Conservation (phyloP, 1,140 invertebrate species). For the Solenopsis invicta region DNA sequence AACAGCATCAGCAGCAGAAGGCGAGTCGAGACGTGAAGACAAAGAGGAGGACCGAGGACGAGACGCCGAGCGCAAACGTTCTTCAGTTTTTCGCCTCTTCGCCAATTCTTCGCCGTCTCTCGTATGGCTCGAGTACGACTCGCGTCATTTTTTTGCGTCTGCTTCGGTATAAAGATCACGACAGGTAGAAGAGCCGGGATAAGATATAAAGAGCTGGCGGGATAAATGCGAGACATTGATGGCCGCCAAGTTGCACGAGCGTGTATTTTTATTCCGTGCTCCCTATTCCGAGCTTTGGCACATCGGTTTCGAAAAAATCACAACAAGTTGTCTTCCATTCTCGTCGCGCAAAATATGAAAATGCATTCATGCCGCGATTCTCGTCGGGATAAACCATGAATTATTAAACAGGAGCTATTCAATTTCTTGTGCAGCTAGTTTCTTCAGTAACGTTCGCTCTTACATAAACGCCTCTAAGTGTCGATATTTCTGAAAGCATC, state of each 20-base stretch:
- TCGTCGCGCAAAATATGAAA: slow-evolving; percentile 38
- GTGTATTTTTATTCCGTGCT: slow-evolving; percentile 1
- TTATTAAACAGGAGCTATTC: slow-evolving; percentile 45
- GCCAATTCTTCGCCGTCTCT: slow-evolving; percentile 16
- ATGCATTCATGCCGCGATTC: slow-evolving; percentile 47
- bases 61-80: slow-evolving; percentile 41
- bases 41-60: slow-evolving; percentile 15
- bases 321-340: slow-evolving; percentile 21
- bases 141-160: slow-evolving; percentile 43
- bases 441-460: slow-evolving; percentile 23
- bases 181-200: slow-evolving; percentile 9
- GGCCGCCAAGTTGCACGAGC: background rate
- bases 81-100: slow-evolving; percentile 40
- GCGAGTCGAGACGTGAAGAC: slow-evolving; percentile 28
- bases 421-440: slow-evolving; percentile 8
- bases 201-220: background rate
- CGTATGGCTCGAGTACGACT: slow-evolving; percentile 26
- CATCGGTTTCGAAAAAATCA: background rate
- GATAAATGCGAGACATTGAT: slow-evolving; percentile 31
- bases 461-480: slow-evolving; percentile 12
- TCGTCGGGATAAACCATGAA: slow-evolving; percentile 39
- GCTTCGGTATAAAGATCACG: slow-evolving; percentile 4
- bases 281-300: slow-evolving; percentile 13
- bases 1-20: background rate
- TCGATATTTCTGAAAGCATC: slow-evolving; percentile 46